Evolutionary conservation across 2,888 invertebrate species (phyloP), one percentile per base, ranked within the genome.

Genomic region (Acleris sparsana): DNA sequence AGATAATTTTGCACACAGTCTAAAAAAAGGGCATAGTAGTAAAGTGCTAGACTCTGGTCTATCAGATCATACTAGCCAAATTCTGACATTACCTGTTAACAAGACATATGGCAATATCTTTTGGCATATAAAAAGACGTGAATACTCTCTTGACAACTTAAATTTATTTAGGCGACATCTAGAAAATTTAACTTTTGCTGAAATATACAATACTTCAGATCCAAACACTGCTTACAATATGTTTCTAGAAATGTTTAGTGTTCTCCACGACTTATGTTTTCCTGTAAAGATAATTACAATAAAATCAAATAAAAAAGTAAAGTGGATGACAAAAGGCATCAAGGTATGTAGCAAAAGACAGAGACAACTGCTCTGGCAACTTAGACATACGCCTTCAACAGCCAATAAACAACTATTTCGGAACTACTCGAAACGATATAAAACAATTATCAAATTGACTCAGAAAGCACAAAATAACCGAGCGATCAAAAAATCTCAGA

Each of bases 301-400:
- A n/a, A 51, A 13, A n/a, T 5, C 33, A 46, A 61, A 16, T 48
- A 48, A 22, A 33, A 48, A 53, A n/a, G 25, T 46, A 7, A 46
- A 53, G 29, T 57, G 63, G 63, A 1, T 57, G 11, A 52, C 63
- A 20, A 39, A 20, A 7, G 63, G 63, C 16, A 46, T 63, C 44
- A 44, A 53, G 46, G 6, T 46, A 2, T 62, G 53, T 53, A 53
- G 62, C 33, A 53, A 48, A 33, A 62, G 6, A 13, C 44, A 53
- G n/a, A 62, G 53, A 29, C 5, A 33, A 33, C n/a, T 53, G 1
- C 33, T 62, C 13, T 62, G 62, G 62, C 18, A 62, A 33, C 33
- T 20, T 22, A 53, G 62, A 48, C 33, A 7, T 11, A 3, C 3
- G 5, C 46, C 46, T 22, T 53, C 29, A 11, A 16, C 20, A 29